Evolutionary conservation across 1,140 invertebrate genomes (phyloP), one percentile per base, ranked within the genome.

Genomic region (Formica selysi): DNA sequence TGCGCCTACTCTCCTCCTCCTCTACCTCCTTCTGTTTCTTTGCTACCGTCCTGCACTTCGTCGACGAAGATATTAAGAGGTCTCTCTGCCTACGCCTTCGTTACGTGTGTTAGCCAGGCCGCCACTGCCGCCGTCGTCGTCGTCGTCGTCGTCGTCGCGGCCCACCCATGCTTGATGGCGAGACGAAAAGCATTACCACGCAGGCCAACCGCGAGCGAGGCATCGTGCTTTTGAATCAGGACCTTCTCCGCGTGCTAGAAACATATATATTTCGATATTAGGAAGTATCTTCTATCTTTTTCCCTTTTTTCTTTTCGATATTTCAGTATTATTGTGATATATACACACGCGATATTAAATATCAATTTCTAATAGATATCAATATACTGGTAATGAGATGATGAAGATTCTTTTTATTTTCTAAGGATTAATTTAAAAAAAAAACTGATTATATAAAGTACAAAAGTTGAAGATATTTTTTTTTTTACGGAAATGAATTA

Each of bases 141-240:
- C 65, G 70, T 73, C 22, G 22, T 48, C 44, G 13, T 48, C 70
- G 38, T 70, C 65, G 71, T 74, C 62, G 48, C 61, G 74, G 88
- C 88, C 88, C 88, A 90, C 89, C 88, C 89, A 90, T 90, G 86
- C 70, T 78, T 68, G 78, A 90, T 57, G 87, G 78, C 78, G 73
- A 81, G 76, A 89, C 70, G 85, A 74, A 78, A 90, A 86, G 76
- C 59, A 62, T 87, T 73, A 76, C 44, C 65, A 79, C 73, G 70
- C 71, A 79, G 51, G 54, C 54, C 78, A 86, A 32, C 13, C 57
- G 38, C 51, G 19, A 81, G n/a, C 36, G 36, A 19, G 36, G 19
- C 67, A 36, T 36, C 29, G 10, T 13, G 26, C 19, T 61, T 38
- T 19, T 73, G 5, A 19, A 74, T 19, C 11, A 41, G 16, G 4